A percentile compares a stretch with the other conserved stretches of the same genome.
Evolutionary conservation across 2,888 invertebrate species (phyloP).

Genomic region (Antheraea yamamai): DNA sequence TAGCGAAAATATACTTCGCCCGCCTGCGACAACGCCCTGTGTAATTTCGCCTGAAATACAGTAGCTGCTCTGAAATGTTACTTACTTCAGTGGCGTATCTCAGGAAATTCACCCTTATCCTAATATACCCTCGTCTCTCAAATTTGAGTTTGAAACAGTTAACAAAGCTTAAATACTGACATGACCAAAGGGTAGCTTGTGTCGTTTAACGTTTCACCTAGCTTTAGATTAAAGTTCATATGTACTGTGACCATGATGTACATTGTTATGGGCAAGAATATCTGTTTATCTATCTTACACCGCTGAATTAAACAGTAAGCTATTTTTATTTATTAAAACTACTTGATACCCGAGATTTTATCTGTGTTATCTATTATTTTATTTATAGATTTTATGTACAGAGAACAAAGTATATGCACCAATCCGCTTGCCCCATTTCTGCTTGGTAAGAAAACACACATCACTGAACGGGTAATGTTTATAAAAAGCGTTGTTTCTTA

Average conservation of each 20-base stretch:
- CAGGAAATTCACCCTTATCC: conserved; percentile 6
- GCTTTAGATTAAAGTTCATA: conserved; percentile 6
- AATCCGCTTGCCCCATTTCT: no score
- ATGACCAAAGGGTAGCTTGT: conserved; percentile 1
- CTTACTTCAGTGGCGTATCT: neutral
- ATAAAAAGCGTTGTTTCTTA: no score
- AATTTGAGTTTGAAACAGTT: conserved; percentile 11
- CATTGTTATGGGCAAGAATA: neutral
- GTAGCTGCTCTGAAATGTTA: neutral
- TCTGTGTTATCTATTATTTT: no score
- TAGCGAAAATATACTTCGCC: neutral
- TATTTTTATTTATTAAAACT: no score
- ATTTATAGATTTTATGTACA: no score
- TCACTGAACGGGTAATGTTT: no score
- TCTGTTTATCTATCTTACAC: no score
- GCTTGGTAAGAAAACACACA: no score
- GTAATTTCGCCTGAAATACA: neutral
- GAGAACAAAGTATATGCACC: no score
- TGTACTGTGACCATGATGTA: neutral
- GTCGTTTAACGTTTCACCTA: conserved; percentile 3
- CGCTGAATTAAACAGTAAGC: no score
- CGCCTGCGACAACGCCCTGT: neutral
- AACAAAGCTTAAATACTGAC: conserved; percentile 7
- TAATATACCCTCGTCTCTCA: conserved; percentile 1
- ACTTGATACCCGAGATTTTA: no score